Evolutionary conservation across 2,888 invertebrate genomes (phyloP), one percentile per base, ranked within the genome.

Genomic region (Hanleya hanleyi): DNA sequence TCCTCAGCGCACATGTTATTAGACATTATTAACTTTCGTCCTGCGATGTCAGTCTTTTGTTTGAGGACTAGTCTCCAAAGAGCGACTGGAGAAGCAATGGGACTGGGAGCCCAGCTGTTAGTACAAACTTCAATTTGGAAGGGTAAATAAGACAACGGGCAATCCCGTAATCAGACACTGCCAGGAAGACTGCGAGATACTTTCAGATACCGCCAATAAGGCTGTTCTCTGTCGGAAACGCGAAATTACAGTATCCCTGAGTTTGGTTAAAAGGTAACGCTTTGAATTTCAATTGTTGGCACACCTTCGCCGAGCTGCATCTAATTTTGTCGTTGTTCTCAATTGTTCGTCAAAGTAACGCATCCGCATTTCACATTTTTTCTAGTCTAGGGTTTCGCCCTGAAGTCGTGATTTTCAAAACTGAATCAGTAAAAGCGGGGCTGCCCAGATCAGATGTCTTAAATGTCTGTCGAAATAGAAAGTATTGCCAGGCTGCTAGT

Each of bases 41-140:
- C 26, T 29, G 29, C 12, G 15, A 29, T 29, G 12, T 18, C 32
- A 32, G 57, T 22, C 26, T 32, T 57, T 57, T 57, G 57, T 57
- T 57, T 57, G 57, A 26, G 18, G 29, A 29, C 32, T 57, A 57
- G 57, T 57, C 57, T 57, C 57, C 29, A 32, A 15, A 32, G 57
- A 57, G 57, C 22, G 32, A 22, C 12, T 22, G 12, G 57, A 57
- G 57, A 26, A 57, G 57, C 26, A 22, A 26, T 22, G 26, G 29
- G 57, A 32, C 57, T 22, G 22, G 57, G 57, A 29, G 26, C 57
- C 57, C 57, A 57, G 57, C 57, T 57, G 57, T 26, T 57, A 57
- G 57, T 15, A 29, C 57, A 57, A 57, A 57, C 57, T 57, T 57
- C 57, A 57, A 57, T 57, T 57, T 57, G 57, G 57, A 15, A 57